Evolutionary conservation across 1,140 invertebrate species (phyloP), one percentile per base, ranked within the genome.

Genomic region (Conus betulinus): DNA sequence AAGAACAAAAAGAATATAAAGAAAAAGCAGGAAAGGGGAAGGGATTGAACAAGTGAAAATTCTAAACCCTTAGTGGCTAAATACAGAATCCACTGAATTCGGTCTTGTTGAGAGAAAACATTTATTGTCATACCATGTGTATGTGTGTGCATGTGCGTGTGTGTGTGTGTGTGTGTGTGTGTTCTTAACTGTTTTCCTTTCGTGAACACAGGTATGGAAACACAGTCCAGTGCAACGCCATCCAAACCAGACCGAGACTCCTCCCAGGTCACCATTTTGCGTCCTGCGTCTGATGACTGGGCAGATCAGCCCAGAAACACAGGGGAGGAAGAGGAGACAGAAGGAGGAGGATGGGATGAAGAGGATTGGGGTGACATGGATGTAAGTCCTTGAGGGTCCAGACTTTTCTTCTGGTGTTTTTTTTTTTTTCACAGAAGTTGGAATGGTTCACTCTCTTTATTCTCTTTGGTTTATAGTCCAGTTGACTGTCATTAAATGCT

Each of bases 321-420:
- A 15, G 55, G 2, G 11, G 55, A 84, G 57, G 82, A 84, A 55
- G 55, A 63, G 15, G 83, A 82, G 17, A 81, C 88, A 25, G 85
- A 78, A 71, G 85, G 76, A 17, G 87, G 88, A 53, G 97, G 97
- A 94, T 98, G 97, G 97, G 97, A 97, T 97, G 97, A 93, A 93
- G 97, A 98, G 81, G 97, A 97, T 93, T 98, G 98, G 97, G 97
- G 98, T 27, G 97, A 98, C 93, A 97, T 98, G 96, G 97, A 97
- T 93, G 96, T 97, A 93, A 91, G 92, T 92, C 6, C 10, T n/a
- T 53, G 76, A 39, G 27, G 17, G n/a, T 84, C 51, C 4, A 39
- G 39, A 39, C 39, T 39, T 39, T 39, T 3, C 39, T 39, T 39
- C 39, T 39, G 17, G 39, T 67, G 25, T 53, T n/a, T 39, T 8